Evolutionary conservation across 1,140 invertebrate species (phyloP), one percentile per base, ranked within the genome.

Genomic region (Pteromalus puparum): DNA sequence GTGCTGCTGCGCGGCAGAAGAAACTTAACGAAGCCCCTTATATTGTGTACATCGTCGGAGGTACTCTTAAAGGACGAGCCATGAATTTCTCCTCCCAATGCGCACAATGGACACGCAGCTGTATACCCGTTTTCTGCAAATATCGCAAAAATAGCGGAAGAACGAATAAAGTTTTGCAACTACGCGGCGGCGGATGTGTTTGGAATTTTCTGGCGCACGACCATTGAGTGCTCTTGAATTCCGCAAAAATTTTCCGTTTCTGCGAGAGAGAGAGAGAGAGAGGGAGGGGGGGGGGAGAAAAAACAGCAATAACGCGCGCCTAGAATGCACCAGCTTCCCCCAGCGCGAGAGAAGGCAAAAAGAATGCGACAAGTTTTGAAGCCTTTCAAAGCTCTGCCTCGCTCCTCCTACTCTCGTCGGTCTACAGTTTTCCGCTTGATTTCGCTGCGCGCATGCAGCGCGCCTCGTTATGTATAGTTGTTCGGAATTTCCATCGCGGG

Each of bases 161-260:
- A 83, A 67, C 38, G 81, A 77, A 77, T 82, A 82, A 82, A 82
- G 70, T 82, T 75, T 75, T 75, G 72, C 30, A 82, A 65, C 28
- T 46, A 15, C 53, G 18, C 28, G 13, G 30, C 42, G 42, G 21
- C 15, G 34, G 73, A 42, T 67, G 74, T 65, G 73, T 70, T 83
- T 77, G 38, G 74, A 83, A 83, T 83, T 77, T 83, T 77, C 74
- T 68, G 21, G 65, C 48, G 34, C 81, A 70, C 74, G 26, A 42
- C 30, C 72, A 46, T 75, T 75, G 81, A 83, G 74, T 83, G 38
- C 65, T 68, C 61, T 76, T 77, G 65, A 83, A 83, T 83, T 83
- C 65, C 53, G n/a, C 30, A 61, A 82, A 82, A 65, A 83, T 68
- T 77, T 82, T 83, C 53, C 73, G 6, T 74, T 77, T 48, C 28